Evolutionary conservation across 2,113 vertebrate species (phyloP).

Genomic region (Oreochromis spilurus): DNA sequence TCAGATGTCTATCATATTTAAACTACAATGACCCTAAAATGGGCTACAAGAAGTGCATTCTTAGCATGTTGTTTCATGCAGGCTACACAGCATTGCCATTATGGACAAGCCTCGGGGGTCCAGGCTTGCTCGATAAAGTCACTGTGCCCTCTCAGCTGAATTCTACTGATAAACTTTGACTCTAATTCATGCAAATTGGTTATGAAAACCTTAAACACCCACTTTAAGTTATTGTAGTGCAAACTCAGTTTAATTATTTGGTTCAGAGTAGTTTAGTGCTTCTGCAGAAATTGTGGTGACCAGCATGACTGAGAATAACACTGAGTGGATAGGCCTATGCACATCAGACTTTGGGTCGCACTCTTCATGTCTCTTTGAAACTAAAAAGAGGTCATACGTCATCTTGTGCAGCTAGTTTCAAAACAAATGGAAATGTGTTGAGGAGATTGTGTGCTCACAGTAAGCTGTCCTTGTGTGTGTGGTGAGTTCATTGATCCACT

Average conservation of each 20-base stretch:
- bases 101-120: neutral
- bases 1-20: neutral
- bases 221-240: neutral
- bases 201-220: neutral
- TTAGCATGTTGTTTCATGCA: neutral
- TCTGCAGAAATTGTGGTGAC: neutral
- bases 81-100: neutral
- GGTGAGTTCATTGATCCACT: neutral
- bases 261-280: neutral
- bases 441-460: neutral
- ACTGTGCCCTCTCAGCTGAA: neutral
- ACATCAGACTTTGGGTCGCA: neutral
- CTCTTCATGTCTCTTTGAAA: neutral
- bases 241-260: neutral
- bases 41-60: neutral
- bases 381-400: neutral
- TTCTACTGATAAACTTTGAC: neutral
- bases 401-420: neutral
- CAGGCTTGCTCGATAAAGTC: neutral
- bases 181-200: neutral
- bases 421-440: neutral
- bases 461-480: neutral
- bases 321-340: neutral
- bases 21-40: neutral
- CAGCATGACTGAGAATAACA: neutral